Percentiles rank a stretch among this genome's conserved stretches.
phyloP scores from a whole-genome alignment of 2,797 vertebrate genomes.

The Chlorospingus flavigularis region DNA sequence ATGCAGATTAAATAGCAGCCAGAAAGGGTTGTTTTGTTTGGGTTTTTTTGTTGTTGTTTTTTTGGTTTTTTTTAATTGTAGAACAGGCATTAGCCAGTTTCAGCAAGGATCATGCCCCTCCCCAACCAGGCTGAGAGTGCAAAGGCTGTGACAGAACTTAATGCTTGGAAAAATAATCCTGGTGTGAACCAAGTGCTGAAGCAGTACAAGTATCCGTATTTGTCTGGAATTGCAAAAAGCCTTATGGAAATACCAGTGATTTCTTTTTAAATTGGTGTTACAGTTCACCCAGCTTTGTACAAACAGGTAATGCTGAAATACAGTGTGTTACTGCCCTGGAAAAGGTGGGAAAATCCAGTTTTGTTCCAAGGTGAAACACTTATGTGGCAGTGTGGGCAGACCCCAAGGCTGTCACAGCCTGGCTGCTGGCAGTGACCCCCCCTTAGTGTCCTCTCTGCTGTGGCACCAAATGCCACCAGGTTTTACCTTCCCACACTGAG shows the following conservation, averaged over 20 bases:
- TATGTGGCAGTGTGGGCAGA: accelerated
- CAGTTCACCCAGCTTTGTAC: background rate
- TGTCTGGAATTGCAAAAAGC: background rate
- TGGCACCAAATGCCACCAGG: background rate
- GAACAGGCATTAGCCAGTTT: background rate
- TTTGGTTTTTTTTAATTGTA: no score
- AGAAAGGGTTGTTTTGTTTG: background rate
- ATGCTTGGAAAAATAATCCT: background rate
- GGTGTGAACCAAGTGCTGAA: background rate
- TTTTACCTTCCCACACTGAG: background rate
- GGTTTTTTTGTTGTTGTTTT: no score
- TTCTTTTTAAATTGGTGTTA: background rate
- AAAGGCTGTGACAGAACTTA: background rate
- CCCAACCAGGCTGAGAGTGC: background rate
- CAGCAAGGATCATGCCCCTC: background rate
- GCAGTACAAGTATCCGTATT: background rate
- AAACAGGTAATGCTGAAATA: background rate
- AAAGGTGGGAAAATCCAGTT: background rate
- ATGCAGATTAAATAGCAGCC: background rate
- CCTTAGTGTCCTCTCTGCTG: background rate
- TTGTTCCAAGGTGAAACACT: background rate
- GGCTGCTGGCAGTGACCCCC: background rate
- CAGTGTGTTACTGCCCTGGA: background rate
- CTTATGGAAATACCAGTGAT: background rate
- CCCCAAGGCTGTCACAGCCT: accelerated